phyloP scores from a whole-genome alignment of 2,888 invertebrate genomes.

The Torymus texanus region DNA sequence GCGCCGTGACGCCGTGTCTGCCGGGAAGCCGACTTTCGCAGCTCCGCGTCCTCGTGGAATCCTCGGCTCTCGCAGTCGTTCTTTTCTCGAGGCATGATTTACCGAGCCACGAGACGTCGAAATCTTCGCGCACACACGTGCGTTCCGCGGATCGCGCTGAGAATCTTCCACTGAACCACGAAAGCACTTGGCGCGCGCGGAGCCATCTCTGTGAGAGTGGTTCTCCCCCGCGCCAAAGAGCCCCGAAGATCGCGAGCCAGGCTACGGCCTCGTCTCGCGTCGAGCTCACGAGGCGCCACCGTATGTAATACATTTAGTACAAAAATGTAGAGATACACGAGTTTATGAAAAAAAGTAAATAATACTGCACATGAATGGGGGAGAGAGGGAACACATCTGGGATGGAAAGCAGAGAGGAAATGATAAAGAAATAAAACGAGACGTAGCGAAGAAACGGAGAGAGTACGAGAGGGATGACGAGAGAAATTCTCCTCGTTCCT shows the following conservation, averaged over 20 bases:
- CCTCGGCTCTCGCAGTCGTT: neutral
- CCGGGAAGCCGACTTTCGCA: too few species aligned
- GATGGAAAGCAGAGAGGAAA: slow-evolving; percentile 24
- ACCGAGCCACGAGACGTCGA: neutral
- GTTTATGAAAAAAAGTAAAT: slow-evolving; percentile 38
- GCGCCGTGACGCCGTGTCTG: neutral
- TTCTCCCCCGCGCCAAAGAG: slow-evolving; percentile 1
- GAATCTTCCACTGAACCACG: slow-evolving; percentile 28
- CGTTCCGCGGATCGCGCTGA: slow-evolving; percentile 1
- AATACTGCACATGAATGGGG: slow-evolving; percentile 47
- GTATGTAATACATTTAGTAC: slow-evolving; percentile 66
- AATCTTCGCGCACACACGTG: neutral
- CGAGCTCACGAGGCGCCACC: slow-evolving; percentile 56
- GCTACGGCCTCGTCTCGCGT: neutral
- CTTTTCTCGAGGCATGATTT: neutral
- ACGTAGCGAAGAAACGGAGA: slow-evolving; percentile 7
- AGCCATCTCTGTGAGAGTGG: slow-evolving; percentile 13
- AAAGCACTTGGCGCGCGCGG: slow-evolving; percentile 16
- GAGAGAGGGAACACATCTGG: slow-evolving; percentile 17
- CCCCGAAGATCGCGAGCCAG: neutral
- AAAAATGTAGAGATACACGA: slow-evolving; percentile 60
- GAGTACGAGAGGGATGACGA: slow-evolving; percentile 28
- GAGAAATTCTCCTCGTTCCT: slow-evolving; percentile 53
- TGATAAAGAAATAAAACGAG: slow-evolving; percentile 41
- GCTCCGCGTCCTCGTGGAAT: too few species aligned